Evolutionary conservation across 64 coral and sea anemone species (phyloP).

Genomic region (Trachythela sp.): DNA sequence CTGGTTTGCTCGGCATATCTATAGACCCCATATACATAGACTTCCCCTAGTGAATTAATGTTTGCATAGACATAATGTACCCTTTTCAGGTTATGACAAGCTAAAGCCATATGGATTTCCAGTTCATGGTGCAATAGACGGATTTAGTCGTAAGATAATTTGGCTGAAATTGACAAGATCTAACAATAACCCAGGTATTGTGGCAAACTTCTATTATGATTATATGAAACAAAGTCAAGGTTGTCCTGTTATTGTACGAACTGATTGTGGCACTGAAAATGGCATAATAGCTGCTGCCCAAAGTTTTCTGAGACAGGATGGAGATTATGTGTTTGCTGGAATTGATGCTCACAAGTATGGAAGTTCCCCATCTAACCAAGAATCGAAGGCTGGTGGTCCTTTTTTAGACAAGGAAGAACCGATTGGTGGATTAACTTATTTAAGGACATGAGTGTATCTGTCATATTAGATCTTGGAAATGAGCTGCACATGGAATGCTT

Average conservation of each 20-base stretch:
- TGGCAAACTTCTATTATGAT: background rate
- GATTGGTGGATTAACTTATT: background rate
- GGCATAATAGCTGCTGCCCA: background rate
- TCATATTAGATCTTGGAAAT: background rate
- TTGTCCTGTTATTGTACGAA: background rate
- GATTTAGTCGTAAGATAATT: background rate
- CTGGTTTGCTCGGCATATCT: too few relatives aligned
- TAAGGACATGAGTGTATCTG: background rate
- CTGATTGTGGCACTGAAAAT: slow-evolving; percentile 1
- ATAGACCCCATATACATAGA: too few relatives aligned
- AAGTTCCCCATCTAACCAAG: background rate
- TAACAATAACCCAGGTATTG: background rate
- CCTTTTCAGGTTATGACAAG: background rate
- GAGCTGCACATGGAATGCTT: background rate
- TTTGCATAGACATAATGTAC: background rate
- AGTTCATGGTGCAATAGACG: background rate
- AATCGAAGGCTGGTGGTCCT: background rate
- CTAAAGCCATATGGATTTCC: background rate
- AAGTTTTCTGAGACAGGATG: background rate
- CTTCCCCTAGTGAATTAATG: too few relatives aligned
- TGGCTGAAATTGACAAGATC: background rate
- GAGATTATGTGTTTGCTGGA: background rate
- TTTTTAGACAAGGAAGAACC: background rate
- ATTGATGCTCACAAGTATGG: background rate
- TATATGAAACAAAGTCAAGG: background rate